Conservation (phyloP, 2,113 vertebrate genomes). For the Aspiorhynchus laticeps region DNA sequence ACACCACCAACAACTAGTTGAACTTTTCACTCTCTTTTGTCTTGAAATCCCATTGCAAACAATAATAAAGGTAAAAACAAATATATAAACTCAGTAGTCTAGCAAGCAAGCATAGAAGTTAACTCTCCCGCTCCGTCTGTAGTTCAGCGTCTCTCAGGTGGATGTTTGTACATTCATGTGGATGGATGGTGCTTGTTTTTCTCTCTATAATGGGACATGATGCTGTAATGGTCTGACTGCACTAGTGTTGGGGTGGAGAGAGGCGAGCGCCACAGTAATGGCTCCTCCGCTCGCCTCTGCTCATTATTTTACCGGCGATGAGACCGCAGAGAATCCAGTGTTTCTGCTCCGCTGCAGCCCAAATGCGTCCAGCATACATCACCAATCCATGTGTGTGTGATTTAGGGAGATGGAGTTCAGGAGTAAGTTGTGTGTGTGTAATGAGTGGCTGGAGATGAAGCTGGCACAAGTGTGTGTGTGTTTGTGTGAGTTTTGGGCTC, state of each 20-base stretch:
- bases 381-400: conserved; percentile 22
- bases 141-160: not conserved
- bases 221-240: conserved; percentile 55
- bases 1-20: not conserved
- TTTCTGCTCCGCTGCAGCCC: conserved; percentile 19
- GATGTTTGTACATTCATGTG: conserved; percentile 58
- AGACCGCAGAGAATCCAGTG: conserved; percentile 33
- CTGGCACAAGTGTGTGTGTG: not conserved
- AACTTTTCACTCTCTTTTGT: not conserved
- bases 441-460: not conserved
- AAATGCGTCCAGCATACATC: conserved; percentile 32
- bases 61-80: not conserved
- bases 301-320: conserved; percentile 56
- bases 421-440: conserved; percentile 4
- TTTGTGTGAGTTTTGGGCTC: not conserved
- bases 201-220: conserved; percentile 58
- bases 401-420: not conserved
- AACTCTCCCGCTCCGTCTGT: not conserved
- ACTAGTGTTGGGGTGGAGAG: not conserved
- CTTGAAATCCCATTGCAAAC: not conserved
- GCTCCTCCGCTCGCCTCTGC: conserved; percentile 47
- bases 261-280: not conserved
- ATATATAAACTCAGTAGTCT: not conserved
- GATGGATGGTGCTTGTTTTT: conserved; percentile 63
- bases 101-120: not conserved